Evolutionary conservation across 2,888 invertebrate genomes (phyloP).

Genomic region (Eupithecia subfuscata): DNA sequence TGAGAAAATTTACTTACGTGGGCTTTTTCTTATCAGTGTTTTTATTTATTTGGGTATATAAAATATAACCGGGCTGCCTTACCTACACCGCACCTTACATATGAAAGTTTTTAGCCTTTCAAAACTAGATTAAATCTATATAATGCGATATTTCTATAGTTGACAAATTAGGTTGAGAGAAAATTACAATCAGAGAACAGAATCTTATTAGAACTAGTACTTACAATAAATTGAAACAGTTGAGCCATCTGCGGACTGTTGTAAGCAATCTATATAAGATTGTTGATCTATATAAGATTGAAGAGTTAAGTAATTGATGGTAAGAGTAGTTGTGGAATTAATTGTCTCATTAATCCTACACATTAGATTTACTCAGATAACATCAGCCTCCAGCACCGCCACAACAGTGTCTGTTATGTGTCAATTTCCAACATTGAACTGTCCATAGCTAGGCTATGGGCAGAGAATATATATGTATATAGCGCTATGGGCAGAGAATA

Average conservation of each 20-base stretch:
- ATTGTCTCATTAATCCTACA: not conserved
- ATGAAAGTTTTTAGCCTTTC: not conserved
- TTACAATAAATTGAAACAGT: not conserved
- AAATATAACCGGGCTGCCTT: not conserved
- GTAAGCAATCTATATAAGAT: too few species aligned
- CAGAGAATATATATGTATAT: too few species aligned
- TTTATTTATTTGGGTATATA: not conserved
- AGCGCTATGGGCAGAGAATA: too few species aligned
- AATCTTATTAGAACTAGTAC: not conserved
- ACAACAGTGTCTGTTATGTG: conserved; percentile 1
- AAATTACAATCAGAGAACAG: not conserved
- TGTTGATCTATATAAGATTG: too few species aligned
- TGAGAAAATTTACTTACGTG: conserved; percentile 23
- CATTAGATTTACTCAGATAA: not conserved
- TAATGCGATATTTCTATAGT: too few species aligned
- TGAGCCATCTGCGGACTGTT: too few species aligned
- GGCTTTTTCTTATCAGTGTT: conserved; percentile 13
- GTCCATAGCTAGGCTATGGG: not conserved
- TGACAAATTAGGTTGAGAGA: too few species aligned
- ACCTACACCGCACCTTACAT: not conserved
- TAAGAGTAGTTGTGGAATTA: not conserved
- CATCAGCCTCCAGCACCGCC: not conserved
- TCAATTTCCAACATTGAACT: conserved; percentile 2
- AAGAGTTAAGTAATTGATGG: too few species aligned
- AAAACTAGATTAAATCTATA: not conserved